A percentile compares a stretch with the other conserved stretches of the same genome.
Conservation (phyloP, 2,888 invertebrate genomes). For the Strigamia transsilvanica region DNA sequence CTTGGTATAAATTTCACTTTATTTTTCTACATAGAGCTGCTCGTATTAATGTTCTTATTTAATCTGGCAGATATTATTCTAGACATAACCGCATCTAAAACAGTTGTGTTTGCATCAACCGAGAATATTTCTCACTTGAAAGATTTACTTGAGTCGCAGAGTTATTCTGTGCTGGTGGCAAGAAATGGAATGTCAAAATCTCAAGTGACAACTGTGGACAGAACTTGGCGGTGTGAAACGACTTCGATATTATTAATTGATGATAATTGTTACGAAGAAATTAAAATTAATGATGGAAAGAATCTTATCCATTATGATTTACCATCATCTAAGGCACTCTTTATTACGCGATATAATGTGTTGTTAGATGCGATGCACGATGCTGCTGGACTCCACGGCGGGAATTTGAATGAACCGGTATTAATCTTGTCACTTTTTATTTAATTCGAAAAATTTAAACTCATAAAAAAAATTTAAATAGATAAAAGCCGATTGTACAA, state of each 20-base stretch:
- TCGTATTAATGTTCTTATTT: background rate
- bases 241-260: conserved; percentile 71
- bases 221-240: background rate
- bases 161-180: background rate
- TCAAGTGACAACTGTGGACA: background rate
- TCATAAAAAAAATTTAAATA: background rate
- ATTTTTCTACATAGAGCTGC: background rate
- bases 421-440: background rate
- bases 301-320: conserved; percentile 78
- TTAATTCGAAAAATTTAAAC: background rate
- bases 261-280: conserved; percentile 72
- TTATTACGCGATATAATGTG: conserved; percentile 61
- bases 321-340: conserved; percentile 70
- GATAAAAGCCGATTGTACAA: background rate
- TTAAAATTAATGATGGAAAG: conserved; percentile 73
- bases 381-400: background rate
- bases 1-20: background rate
- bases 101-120: conserved; percentile 72
- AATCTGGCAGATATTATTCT: background rate
- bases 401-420: background rate
- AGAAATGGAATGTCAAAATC: background rate
- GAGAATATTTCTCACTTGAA: conserved; percentile 68
- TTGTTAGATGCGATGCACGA: background rate
- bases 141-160: conserved; percentile 55
- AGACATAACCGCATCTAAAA: conserved; percentile 56